phyloP scores from a whole-genome alignment of 2,888 invertebrate species.

The Mythimna ferrago region DNA sequence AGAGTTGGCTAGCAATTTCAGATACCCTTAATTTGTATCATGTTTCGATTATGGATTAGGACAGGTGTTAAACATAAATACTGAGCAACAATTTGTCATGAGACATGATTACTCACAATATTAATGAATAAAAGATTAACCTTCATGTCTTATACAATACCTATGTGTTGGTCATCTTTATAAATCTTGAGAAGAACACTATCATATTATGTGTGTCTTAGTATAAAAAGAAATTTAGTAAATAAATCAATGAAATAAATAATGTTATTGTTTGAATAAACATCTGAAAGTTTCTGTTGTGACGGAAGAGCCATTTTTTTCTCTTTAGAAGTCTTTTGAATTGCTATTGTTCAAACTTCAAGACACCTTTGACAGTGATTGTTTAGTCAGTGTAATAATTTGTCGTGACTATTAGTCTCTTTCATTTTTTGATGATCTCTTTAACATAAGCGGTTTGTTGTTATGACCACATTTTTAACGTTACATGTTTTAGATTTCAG shows the following conservation, averaged over 20 bases:
- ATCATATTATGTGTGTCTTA: background rate
- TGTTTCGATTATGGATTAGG: slow-evolving; percentile 34
- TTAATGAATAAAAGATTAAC: slow-evolving; percentile 38
- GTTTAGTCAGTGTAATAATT: slow-evolving; percentile 11
- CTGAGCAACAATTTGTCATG: slow-evolving; percentile 47
- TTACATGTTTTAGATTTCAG: background rate
- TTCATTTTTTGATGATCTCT: background rate
- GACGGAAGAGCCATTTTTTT: background rate
- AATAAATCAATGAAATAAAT: slow-evolving; percentile 8
- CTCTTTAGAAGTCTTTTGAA: background rate
- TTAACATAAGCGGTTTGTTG: background rate
- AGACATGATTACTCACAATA: slow-evolving; percentile 44
- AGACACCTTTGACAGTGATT: slow-evolving; percentile 11
- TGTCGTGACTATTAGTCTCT: background rate
- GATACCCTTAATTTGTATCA: slow-evolving; percentile 2
- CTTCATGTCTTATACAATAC: slow-evolving; percentile 1
- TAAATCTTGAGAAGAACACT: slow-evolving; percentile 12
- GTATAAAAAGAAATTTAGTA: background rate
- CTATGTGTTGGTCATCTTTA: slow-evolving; percentile 5
- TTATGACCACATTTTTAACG: background rate
- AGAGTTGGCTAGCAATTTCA: slow-evolving; percentile 26
- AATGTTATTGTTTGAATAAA: slow-evolving; percentile 12
- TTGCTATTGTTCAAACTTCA: slow-evolving; percentile 9
- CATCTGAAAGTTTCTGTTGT: slow-evolving; percentile 3
- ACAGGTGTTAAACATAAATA: slow-evolving; percentile 57